Evolutionary conservation across 2,888 invertebrate species (phyloP).

Genomic region (Thalpophila matura): DNA sequence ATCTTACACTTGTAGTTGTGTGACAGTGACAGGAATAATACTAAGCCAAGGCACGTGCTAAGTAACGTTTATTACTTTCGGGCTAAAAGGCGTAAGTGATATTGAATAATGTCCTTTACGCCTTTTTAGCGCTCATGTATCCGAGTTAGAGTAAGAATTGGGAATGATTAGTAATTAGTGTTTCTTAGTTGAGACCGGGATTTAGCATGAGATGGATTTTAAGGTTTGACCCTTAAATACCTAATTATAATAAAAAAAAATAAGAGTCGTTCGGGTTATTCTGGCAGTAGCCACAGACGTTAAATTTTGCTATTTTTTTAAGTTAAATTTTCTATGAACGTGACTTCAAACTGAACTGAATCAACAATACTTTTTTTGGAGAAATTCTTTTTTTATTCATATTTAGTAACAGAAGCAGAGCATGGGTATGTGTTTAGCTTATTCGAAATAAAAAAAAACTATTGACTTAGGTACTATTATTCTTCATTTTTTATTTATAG

Average conservation of each 20-base stretch:
- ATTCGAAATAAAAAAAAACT: not conserved
- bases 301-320: too few species aligned
- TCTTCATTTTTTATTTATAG: not conserved
- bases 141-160: too few species aligned
- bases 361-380: too few species aligned
- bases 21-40: too few species aligned
- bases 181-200: not conserved
- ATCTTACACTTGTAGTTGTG: too few species aligned
- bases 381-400: too few species aligned
- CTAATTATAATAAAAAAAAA: not conserved
- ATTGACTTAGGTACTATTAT: not conserved
- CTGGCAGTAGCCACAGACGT: too few species aligned
- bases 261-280: not conserved
- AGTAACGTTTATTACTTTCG: not conserved
- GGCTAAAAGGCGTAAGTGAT: not conserved
- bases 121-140: too few species aligned
- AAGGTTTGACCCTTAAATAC: not conserved
- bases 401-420: slow-evolving; percentile 6
- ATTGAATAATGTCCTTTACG: not conserved
- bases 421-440: slow-evolving; percentile 20
- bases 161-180: too few species aligned
- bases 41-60: too few species aligned
- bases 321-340: too few species aligned
- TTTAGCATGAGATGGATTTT: not conserved
- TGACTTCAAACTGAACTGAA: too few species aligned